Conservation (phyloP, 2,888 invertebrate genomes). For the Pristionchus fissidentatus region DNA sequence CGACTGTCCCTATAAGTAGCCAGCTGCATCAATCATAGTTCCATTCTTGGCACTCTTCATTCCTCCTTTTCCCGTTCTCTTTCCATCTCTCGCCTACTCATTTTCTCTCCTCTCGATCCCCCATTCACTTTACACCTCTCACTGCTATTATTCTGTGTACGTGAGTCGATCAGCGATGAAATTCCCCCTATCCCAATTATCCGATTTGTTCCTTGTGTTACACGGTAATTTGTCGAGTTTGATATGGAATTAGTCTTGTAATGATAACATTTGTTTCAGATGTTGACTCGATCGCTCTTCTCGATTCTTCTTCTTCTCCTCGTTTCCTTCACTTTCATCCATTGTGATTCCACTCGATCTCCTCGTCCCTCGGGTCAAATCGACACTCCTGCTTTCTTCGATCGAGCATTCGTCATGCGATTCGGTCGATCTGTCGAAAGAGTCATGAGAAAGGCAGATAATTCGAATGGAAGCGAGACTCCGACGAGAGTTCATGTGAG, state of each 20-base stretch:
- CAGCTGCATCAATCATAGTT: constrained; percentile 28
- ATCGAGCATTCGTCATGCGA: constrained; percentile 32
- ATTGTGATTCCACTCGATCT: neutral
- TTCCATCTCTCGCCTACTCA: neutral
- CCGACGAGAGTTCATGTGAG: constrained; percentile 31
- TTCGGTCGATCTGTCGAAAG: constrained; percentile 27
- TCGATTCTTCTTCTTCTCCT: neutral
- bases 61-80: neutral
- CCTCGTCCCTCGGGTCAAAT: neutral
- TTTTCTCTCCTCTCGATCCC: neutral
- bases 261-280: neutral
- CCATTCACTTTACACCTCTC: neutral
- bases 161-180: neutral
- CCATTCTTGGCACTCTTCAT: constrained; percentile 21
- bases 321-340: neutral
- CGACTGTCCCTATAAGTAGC: constrained; percentile 33
- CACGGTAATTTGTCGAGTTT: neutral
- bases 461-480: neutral
- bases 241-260: neutral
- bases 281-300: neutral
- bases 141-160: constrained; percentile 1
- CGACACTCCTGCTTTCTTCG: constrained; percentile 33
- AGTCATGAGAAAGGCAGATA: neutral
- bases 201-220: neutral
- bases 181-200: constrained; percentile 22